Base-by-base conservation (phyloP, 1,140 invertebrate genomes). In the Drosophila auraria region DNA sequence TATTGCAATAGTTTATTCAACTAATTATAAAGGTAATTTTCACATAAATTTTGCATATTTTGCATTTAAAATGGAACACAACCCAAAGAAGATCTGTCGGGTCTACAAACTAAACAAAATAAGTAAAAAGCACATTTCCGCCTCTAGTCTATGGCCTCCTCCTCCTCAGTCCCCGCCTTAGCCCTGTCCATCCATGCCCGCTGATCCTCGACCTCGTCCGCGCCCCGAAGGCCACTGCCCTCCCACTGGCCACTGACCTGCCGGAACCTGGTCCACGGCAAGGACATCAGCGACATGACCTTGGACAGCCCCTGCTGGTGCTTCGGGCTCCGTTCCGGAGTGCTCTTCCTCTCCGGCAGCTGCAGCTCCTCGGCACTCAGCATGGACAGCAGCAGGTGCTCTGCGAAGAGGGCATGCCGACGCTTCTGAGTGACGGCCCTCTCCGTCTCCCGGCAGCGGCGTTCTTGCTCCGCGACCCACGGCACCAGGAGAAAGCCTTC, bases 341-440 rank as follows among this genome's bases (percentile, higher is more conserved):
- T 0, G 1, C 12, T 5, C 7, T 11, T n/a, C 9, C 8, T 17
- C 12, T 60, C 20, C 5, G 80, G 70, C 56, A 66, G 14, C 23
- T 61, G 11, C 62, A 89, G 49, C 3, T 90, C 64, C 40, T 75
- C 74, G 23, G 38, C 50, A 40, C 86, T 62, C n/a, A 89, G 20
- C 84, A 89, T 84, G 38, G 84, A 89, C 7, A 89, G 59, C 14
- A 89, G 42, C 5, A 89, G 53, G 5, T 89, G 86, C 17, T 89
- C 86, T 4, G 74, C 47, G 17, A 89, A 89, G 25, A 79, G 47
- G 0, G 59, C 70, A n/a, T 76, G 83, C 0, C 38, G 30, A 14
- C 62, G 44, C 1, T 64, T 45, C 8, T 23, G 30, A 2, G 11
- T 25, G 1, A 7, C 36, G 6, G 44, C 20, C 1, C 17, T n/a